Evolutionary conservation across 2,113 vertebrate genomes (phyloP), one percentile per base, ranked within the genome.

Genomic region (Eleginops maclovinus): DNA sequence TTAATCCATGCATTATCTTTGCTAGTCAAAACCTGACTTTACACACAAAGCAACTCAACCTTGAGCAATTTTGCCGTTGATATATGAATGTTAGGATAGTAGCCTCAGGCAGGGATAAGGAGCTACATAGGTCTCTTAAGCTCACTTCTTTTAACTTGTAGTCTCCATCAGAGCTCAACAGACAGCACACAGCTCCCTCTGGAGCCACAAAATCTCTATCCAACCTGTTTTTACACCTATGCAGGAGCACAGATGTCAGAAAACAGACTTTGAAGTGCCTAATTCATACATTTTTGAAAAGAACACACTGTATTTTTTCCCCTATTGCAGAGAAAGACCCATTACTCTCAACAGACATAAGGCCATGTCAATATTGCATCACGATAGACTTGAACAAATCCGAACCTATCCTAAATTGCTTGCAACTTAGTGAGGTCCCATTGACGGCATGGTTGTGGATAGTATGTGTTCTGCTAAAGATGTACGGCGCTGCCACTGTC

Each of bases 361-460:
- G 12, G 26, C 24, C 15, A 26, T 7, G 63, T 21, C 1, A 22
- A 36, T 26, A 61, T 41, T 75, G 19, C 3, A 43, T 41, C 3
- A 50, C 36, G 67, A 54, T 4, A 60, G 50, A 68, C 31, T 60
- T 43, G 21, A 81, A 78, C 78, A 67, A 50, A 77, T 78, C 54
- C 26, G 0, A 83, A 73, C 67, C 58, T 36, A 21, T 59, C 59
- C 43, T 72, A 36, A 8, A 36, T 75, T 28, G n/a, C 40, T 64
- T 41, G 1, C 65, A 68, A 15, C 47, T 16, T 36, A 74, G 46
- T 17, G 59, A 78, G 75, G 69, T 62, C 49, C 16, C 69, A 40
- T 9, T 60, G 79, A 75, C 26, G 64, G n/a, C 22, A 4, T 7
- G 66, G 44, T 75, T 82, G 67, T 78, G 72, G 65, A 47, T 19